Evolutionary conservation across 2,888 invertebrate genomes (phyloP), one percentile per base, ranked within the genome.

Genomic region (Chrysodeixis includens): DNA sequence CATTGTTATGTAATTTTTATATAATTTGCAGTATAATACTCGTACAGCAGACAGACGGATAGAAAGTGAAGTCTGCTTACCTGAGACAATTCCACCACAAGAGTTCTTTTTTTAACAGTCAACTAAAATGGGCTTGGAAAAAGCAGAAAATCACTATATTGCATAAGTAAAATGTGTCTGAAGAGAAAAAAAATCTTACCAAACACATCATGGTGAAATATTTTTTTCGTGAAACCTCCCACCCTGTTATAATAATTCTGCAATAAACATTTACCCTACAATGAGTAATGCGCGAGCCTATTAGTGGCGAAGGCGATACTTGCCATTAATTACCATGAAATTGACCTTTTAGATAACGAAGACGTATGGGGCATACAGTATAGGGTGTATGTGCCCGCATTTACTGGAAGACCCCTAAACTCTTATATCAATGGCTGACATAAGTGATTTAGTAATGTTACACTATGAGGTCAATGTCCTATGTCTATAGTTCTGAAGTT

Each of bases 261-360:
- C n/a, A 40, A 40, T n/a, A 40, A 40, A 40, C 40, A n/a, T 40
- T 40, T 40, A 40, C 40, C 3, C n/a, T 6, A 40, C 40, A 40
- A 40, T 40, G 40, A 40, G n/a, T 40, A 6, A 40, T 40, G 40
- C n/a, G 40, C 35, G 59, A 40, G 44, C 44, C 58, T 70, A 73
- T 65, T 65, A 64, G 56, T 32, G 55, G 30, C 30, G 71, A 58
- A 72, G 58, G 55, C 57, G 76, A 73, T 76, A 73, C 32, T 20
- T 52, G 32, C 55, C 58, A 65, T 76, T 76, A 64, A 76, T 73
- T 73, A 76, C 44, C 12, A 58, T 14, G 30, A 59, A 62, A 16
- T 61, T 64, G 71, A 64, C 64, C 71, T 76, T 53, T 52, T 53
- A 58, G 60, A 73, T 75, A 75, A 58, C 64, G 40, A 69, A 60